Conservation (phyloP, 1,140 invertebrate genomes). For the Eupristina koningsbergeri region DNA sequence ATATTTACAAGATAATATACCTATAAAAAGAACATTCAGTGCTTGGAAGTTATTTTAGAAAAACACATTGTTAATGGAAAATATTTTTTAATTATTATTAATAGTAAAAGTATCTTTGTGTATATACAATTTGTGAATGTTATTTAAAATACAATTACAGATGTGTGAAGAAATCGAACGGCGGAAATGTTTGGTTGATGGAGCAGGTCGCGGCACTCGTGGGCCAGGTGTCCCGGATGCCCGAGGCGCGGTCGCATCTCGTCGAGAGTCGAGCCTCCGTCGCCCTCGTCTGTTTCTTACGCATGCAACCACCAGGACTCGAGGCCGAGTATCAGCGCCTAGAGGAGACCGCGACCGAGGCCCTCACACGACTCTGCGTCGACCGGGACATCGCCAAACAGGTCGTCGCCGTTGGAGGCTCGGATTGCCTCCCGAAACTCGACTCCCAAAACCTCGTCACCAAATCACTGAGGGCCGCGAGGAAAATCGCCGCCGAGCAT, state of each 20-base stretch:
- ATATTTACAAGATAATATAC: too few species aligned
- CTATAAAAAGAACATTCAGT: too few species aligned
- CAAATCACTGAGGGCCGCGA: slow-evolving; percentile 74
- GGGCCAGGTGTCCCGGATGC: slow-evolving; percentile 83
- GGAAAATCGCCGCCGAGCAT: slow-evolving; percentile 73
- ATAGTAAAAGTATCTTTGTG: too few species aligned
- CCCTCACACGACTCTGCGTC: slow-evolving; percentile 85
- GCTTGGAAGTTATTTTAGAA: too few species aligned
- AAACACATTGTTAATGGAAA: too few species aligned
- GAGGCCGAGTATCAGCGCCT: slow-evolving; percentile 82
- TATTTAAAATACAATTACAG: slow-evolving; percentile 49
- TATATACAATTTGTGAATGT: too few species aligned
- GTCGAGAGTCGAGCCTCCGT: slow-evolving; percentile 77
- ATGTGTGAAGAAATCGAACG: slow-evolving; percentile 71
- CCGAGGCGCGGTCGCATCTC: slow-evolving; percentile 77
- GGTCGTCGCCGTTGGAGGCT: slow-evolving; percentile 84
- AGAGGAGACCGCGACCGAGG: slow-evolving; percentile 89
- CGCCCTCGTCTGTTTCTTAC: slow-evolving; percentile 84
- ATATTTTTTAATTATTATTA: too few species aligned
- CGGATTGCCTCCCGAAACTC: slow-evolving; percentile 81
- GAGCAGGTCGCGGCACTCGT: slow-evolving; percentile 90
- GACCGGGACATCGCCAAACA: slow-evolving; percentile 81
- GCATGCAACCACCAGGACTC: slow-evolving; percentile 77
- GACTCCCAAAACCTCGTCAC: slow-evolving; percentile 78
- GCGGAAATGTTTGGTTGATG: slow-evolving; percentile 69